These are phyloP conservation scores for Parascotia fuliginaria DNA, from an alignment of 2,888 invertebrate genomes.

Conservation along the genomic window DNA sequence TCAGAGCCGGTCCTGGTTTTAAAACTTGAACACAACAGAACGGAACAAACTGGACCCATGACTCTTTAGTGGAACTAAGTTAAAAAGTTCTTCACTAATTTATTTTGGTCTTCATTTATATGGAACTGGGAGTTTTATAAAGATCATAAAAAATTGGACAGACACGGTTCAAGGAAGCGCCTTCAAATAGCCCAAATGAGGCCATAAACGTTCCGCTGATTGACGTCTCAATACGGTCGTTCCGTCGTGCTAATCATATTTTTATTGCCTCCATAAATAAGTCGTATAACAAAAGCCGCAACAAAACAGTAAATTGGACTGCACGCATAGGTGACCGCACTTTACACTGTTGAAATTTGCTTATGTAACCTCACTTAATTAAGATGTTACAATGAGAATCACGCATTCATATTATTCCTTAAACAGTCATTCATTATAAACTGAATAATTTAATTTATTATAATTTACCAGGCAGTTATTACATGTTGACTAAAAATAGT, in stretches of 20 bases:
- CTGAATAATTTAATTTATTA: not conserved
- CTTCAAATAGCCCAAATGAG: conserved; percentile 75
- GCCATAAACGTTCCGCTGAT: conserved; percentile 76
- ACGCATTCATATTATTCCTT: conserved; percentile 9
- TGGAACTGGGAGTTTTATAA: conserved; percentile 26
- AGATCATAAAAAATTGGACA: conserved; percentile 55
- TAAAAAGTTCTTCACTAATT: conserved; percentile 51
- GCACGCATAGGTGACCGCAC: conserved; percentile 52
- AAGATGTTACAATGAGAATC: conserved; percentile 20
- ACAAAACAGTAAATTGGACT: conserved; percentile 54
- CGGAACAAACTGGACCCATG: conserved; percentile 49
- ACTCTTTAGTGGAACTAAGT: conserved; percentile 49
- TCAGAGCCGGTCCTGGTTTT: conserved; percentile 65
- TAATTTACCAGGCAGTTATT: not conserved
- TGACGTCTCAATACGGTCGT: conserved; percentile 70
- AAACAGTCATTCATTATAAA: conserved; percentile 8
- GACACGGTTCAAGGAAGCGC: conserved; percentile 76
- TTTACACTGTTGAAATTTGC: conserved; percentile 33
- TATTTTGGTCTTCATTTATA: conserved; percentile 38
- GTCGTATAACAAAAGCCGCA: conserved; percentile 57
- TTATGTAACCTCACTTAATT: conserved; percentile 28
- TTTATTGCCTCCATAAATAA: conserved; percentile 76
- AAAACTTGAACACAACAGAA: conserved; percentile 62
- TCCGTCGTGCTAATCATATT: conserved; percentile 74
- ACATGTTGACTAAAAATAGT: not conserved